phyloP scores from a whole-genome alignment of 2,797 vertebrate species.

The Kryptopterus vitreolus region DNA sequence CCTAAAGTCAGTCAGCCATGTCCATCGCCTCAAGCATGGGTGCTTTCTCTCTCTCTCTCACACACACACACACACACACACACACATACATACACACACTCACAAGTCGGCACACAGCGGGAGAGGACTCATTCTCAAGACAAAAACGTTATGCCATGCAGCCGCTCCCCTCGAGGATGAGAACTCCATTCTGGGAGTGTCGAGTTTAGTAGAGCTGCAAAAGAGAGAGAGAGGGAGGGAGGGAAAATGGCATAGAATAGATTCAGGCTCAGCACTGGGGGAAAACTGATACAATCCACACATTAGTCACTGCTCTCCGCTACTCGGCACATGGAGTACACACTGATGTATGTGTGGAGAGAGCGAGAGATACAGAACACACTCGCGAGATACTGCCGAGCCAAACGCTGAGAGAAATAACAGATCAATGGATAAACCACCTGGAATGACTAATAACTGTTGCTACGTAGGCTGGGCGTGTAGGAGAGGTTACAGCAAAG shows the following conservation, averaged over 20 bases:
- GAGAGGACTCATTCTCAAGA: constrained; percentile 73
- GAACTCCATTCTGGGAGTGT: constrained; percentile 71
- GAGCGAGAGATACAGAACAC: constrained; percentile 27
- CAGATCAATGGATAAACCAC: constrained; percentile 58
- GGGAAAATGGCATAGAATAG: constrained; percentile 17
- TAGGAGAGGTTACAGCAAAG: constrained; percentile 37
- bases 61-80: constrained; percentile 28
- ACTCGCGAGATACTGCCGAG: constrained; percentile 30
- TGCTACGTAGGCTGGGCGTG: constrained; percentile 23
- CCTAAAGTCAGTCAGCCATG: constrained; percentile 69
- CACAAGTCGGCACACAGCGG: constrained; percentile 31
- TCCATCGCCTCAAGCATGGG: constrained; percentile 57
- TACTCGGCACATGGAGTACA: constrained; percentile 54
- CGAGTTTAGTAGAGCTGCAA: constrained; percentile 65
- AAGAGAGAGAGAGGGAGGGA: not conserved
- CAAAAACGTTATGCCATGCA: constrained; percentile 73
- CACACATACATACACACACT: constrained; percentile 26
- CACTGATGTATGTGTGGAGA: constrained; percentile 9
- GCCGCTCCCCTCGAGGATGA: constrained; percentile 70
- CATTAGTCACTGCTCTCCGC: constrained; percentile 66
- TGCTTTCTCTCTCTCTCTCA: constrained; percentile 20
- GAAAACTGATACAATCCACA: constrained; percentile 59
- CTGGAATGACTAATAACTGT: constrained; percentile 46
- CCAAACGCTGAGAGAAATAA: constrained; percentile 56
- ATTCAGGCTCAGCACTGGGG: constrained; percentile 54